phyloP scores from a whole-genome alignment of 2,888 invertebrate genomes.

The Spodoptera picta region DNA sequence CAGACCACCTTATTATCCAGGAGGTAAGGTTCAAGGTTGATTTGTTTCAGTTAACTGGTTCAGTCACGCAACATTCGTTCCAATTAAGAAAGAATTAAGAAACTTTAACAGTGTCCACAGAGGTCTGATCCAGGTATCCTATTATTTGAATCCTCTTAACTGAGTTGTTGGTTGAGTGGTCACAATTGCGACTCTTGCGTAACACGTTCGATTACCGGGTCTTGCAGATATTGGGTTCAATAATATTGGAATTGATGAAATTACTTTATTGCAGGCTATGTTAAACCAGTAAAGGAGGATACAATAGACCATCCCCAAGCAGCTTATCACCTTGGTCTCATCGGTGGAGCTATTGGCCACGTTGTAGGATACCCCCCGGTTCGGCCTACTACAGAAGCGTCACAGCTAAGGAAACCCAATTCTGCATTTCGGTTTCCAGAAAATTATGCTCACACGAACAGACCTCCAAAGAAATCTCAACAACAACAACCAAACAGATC shows the following conservation, averaged over 20 bases:
- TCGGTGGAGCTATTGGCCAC: conserved; percentile 75
- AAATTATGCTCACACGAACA: conserved; percentile 37
- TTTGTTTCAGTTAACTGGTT: background rate
- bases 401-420: conserved; percentile 25
- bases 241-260: too few relatives aligned
- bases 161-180: too few relatives aligned
- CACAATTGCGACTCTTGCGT: too few relatives aligned
- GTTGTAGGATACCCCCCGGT: conserved; percentile 73
- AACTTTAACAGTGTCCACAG: too few relatives aligned
- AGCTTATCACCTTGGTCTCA: conserved; percentile 72
- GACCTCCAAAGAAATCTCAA: conserved; percentile 38
- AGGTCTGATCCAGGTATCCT: too few relatives aligned
- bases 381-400: conserved; percentile 59
- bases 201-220: too few relatives aligned
- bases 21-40: conserved; percentile 64
- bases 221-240: too few relatives aligned
- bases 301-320: conserved; percentile 57
- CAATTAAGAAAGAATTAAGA: too few relatives aligned
- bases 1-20: conserved; percentile 74
- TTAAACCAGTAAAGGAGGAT: conserved; percentile 81
- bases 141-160: too few relatives aligned
- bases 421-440: conserved; percentile 34
- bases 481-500: conserved; percentile 43
- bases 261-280: conserved; percentile 67
- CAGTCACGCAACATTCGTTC: too few relatives aligned